Evolutionary conservation across 1,140 invertebrate genomes (phyloP).

Genomic region (Drosophila busckii): DNA sequence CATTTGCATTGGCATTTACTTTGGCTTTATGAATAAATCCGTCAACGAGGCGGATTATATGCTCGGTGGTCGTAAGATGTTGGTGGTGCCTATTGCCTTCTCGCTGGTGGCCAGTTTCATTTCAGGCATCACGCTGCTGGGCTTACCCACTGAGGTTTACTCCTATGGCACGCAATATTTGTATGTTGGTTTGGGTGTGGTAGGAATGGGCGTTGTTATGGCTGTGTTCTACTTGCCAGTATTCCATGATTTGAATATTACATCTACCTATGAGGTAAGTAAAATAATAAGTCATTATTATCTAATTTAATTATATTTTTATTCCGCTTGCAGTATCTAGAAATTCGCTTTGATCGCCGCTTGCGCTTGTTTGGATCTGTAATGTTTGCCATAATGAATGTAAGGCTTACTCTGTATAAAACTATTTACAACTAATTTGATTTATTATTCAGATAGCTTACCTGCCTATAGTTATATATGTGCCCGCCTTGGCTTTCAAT

Average conservation of each 20-base stretch:
- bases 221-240: constrained; percentile 86
- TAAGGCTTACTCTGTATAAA: constrained; percentile 24
- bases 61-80: constrained; percentile 82
- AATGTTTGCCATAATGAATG: constrained; percentile 78
- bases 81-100: constrained; percentile 80
- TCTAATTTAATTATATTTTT: neutral
- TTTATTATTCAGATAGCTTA: constrained; percentile 79
- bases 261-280: constrained; percentile 89
- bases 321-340: constrained; percentile 83
- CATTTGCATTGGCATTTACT: constrained; percentile 83
- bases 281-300: neutral
- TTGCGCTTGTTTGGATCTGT: constrained; percentile 84
- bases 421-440: neutral
- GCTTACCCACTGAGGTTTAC: constrained; percentile 94
- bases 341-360: constrained; percentile 83
- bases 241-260: constrained; percentile 89
- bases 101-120: constrained; percentile 87
- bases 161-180: constrained; percentile 90
- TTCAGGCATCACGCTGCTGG: constrained; percentile 94
- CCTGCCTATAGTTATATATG: constrained; percentile 90
- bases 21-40: constrained; percentile 81
- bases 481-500: constrained; percentile 89
- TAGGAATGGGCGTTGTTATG: constrained; percentile 85
- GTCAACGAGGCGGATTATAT: constrained; percentile 82
- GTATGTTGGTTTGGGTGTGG: constrained; percentile 82